A percentile compares a stretch with the other conserved stretches of the same genome.
Evolutionary conservation across 2,113 vertebrate genomes (phyloP).

Genomic region (Camelus bactrianus): DNA sequence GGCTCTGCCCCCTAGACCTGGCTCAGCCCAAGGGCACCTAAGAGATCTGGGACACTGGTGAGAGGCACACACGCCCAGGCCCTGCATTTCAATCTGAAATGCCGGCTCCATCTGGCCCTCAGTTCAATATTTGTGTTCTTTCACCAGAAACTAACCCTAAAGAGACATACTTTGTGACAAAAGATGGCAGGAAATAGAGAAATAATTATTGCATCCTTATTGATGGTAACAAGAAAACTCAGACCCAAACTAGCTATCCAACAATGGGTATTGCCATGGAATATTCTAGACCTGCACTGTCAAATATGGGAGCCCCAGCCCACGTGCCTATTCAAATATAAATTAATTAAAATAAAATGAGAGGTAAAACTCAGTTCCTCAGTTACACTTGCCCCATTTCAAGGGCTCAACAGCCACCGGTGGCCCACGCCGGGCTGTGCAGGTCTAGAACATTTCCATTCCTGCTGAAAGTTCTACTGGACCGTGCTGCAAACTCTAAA

Average conservation of each 20-base stretch:
- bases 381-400: neutral
- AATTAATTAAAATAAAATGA: neutral
- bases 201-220: neutral
- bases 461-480: neutral
- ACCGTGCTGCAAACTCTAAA: neutral
- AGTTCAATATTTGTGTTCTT: accelerated
- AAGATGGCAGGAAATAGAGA: neutral
- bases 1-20: neutral
- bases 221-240: neutral
- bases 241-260: neutral
- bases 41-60: neutral
- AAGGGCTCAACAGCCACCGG: neutral
- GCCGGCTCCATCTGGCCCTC: neutral
- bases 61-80: neutral
- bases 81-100: neutral
- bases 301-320: neutral
- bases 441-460: neutral
- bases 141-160: neutral
- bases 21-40: neutral
- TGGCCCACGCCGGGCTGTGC: accelerated
- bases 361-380: neutral
- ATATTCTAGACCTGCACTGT: neutral
- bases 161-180: neutral
- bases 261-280: neutral
- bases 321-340: neutral